phyloP scores from a whole-genome alignment of 2,888 invertebrate genomes.

The Nematopogon swammerdamellus region DNA sequence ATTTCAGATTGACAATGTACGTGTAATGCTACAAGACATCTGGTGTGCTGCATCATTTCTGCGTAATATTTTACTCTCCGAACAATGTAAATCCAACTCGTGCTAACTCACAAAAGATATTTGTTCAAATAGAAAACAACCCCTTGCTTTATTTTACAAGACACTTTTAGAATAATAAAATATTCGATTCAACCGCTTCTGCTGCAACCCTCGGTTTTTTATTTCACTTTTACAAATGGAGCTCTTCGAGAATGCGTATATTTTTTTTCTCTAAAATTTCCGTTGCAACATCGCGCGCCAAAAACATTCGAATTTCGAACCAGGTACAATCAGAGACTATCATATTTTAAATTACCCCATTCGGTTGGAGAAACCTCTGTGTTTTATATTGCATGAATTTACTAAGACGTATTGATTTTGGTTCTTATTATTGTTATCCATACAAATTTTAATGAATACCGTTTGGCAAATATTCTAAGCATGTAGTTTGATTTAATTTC shows the following conservation, averaged over 20 bases:
- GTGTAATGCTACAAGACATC: no score
- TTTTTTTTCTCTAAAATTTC: background rate
- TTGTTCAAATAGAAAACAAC: background rate
- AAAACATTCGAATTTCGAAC: background rate
- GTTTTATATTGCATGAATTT: no score
- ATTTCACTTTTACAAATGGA: background rate
- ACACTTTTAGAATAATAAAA: background rate
- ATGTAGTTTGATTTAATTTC: no score
- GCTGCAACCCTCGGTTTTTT: background rate
- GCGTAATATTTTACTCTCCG: background rate
- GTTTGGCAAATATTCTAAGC: no score
- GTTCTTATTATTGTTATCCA: no score
- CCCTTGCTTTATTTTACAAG: background rate
- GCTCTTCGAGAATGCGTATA: background rate
- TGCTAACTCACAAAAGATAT: background rate
- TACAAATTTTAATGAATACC: no score
- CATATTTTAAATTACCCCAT: background rate
- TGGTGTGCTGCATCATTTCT: background rate
- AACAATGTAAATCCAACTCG: background rate
- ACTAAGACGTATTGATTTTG: no score
- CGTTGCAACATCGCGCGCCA: background rate
- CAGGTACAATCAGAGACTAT: background rate
- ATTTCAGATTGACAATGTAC: no score
- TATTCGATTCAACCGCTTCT: background rate
- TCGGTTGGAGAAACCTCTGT: background rate